Evolutionary conservation across 2,888 invertebrate species (phyloP), one percentile per base, ranked within the genome.

Genomic region (Bellardia bayeri): DNA sequence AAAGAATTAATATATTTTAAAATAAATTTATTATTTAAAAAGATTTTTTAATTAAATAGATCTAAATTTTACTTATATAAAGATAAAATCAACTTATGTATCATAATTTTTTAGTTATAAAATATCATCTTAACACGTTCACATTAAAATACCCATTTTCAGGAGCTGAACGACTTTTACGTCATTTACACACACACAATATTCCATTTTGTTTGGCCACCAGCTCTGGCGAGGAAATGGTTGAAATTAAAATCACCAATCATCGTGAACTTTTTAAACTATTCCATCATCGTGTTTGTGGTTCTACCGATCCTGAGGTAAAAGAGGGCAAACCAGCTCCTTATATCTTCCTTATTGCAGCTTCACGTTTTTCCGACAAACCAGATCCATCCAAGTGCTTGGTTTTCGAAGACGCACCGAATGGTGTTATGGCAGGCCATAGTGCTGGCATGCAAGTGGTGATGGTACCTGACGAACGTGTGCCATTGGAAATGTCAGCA

Each of bases 391-490:
- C 90, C 9, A 87, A 92, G 11, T 97, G 97, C 91, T 93, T 98
- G 86, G 98, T 98, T 3, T 97, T 98, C 92, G 99, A 99, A 94
- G 99, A 99, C 94, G 97, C 98, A 0, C 97, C 97, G 0, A 98
- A 98, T 93, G 98, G 99, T 0, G 97, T 98, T 0, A 94, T 95
- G 51, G 97, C 97, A 0, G 98, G 96, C 0, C 91, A 95, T 30
- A 94, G 95, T 30, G 98, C 98, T 0, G 97, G 96, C 7, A 98
- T 98, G 98, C 97, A 97, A 93, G 95, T 95, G 1, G 96, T 98
- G 0, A 97, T 97, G 97, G 96, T 97, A 3, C 97, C 97, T 0
- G 97, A 97, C 92, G 89, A 92, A 8, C 92, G 94, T 16, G 92
- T 95, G 40, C 94, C 95, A 0, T 90, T 91, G 14, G 94, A 95